phyloP scores from a whole-genome alignment of 2,797 vertebrate species.

The Pipistrellus pipistrellus region DNA sequence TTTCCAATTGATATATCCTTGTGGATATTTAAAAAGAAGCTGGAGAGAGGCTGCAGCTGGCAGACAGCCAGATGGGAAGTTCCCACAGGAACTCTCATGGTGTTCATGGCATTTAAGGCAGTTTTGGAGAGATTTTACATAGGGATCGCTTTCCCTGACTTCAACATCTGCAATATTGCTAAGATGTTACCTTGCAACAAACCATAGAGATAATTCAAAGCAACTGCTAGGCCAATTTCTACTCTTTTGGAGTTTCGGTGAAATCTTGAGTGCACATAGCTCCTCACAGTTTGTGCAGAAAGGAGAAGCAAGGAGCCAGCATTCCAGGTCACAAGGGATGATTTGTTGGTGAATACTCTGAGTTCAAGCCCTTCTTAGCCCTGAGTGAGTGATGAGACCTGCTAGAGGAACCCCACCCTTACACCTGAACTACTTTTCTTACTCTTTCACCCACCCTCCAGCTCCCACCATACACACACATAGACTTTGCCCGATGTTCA shows the following conservation, averaged over 20 bases:
- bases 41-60: background rate
- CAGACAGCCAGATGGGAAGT: background rate
- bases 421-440: background rate
- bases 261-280: background rate
- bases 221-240: background rate
- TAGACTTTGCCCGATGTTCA: background rate
- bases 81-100: background rate
- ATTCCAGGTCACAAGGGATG: rapidly evolving
- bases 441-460: too few species aligned
- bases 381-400: background rate
- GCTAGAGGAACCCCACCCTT: background rate
- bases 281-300: background rate
- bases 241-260: background rate
- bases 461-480: background rate
- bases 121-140: background rate
- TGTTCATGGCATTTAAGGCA: background rate
- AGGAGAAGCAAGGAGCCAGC: background rate
- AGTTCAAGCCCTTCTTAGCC: background rate
- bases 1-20: background rate
- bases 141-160: background rate
- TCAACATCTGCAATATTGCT: background rate
- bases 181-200: background rate
- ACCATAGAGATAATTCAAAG: background rate
- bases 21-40: background rate
- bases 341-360: background rate